Percentiles rank a stretch among this genome's conserved stretches.
phyloP scores from a whole-genome alignment of 2,113 vertebrate genomes.

The human (Homo sapiens) region GRCh38 chr13:88809501-88810000 shows the following conservation, averaged over 20 bases:
- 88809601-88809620: background rate
- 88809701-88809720: background rate
- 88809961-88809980: too few species aligned
- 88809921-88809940: too few species aligned
- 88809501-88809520: background rate
- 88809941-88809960: too few species aligned
- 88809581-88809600: background rate
- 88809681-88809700: background rate
- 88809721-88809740: background rate
- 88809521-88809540: background rate
- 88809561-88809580: background rate
- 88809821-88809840: background rate
- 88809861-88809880: too few species aligned
- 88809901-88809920: too few species aligned
- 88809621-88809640: background rate
- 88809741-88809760: background rate
- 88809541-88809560: background rate
- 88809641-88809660: background rate
- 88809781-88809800: background rate
- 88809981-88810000: too few species aligned
- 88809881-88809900: too few species aligned
- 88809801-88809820: background rate
- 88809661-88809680: background rate
- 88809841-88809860: background rate
- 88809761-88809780: background rate